Evolutionary conservation across 2,113 vertebrate species (phyloP), one percentile per base, ranked within the genome.

Genomic region (Scalopus aquaticus): DNA sequence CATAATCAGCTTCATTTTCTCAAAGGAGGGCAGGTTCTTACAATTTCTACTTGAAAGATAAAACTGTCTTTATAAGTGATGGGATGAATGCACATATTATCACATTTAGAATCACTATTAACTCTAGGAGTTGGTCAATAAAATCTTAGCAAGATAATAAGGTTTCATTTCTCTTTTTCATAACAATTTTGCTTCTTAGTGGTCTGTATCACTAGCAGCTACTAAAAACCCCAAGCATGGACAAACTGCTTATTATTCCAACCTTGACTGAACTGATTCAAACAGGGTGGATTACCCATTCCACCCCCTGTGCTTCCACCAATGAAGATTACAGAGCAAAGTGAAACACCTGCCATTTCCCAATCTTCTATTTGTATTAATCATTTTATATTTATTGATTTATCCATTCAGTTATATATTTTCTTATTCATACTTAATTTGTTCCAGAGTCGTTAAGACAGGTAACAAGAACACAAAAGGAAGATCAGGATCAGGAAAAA

Each of bases 1-100:
- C 67, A 93, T 82, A 70, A 87, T 93, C 88, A 82, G 37, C 64
- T 93, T 87, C 74, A 82, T 94, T 83, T 79, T 91, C 58, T 83
- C 56, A 79, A 69, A 95, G 69, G 74, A 95, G 49, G 54, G 20
- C 19, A 96, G 69, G 12, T 86, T 92, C 74, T 88, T 78, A 42
- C 17, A 54, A 26, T 88, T 79, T 81, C 30, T 77, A 49, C 82
- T 72, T 88, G 62, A 62, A 64, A 94, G 62, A 37, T 13, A 81
- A 91, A 94, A 82, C 19, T 24, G 8, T 77, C 77, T 82, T 67
- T 69, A 92, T 72, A 93, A 76, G 85, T 42, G 56, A 85, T 35
- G 15, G 76, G 65, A 44, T 32, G 74, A 69, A 54, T 32, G 11
- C 22, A 16, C 4, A 12, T 65, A 51, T 81, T 30, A 74, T 49